These are phyloP conservation scores for Cacatua alba DNA, from an alignment of 2,113 vertebrate genomes.

Conservation along the genomic window DNA sequence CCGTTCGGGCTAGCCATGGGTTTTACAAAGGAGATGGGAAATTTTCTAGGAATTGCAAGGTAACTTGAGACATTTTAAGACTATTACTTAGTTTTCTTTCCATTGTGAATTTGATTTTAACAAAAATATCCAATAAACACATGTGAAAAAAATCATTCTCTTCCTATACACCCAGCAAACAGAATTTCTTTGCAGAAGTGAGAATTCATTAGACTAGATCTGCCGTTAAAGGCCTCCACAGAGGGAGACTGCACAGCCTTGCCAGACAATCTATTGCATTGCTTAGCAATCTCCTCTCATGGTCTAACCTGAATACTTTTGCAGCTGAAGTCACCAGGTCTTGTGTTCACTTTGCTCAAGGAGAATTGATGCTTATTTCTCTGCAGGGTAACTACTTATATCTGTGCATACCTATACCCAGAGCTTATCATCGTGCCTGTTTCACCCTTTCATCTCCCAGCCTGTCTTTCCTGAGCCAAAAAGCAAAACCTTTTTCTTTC, in stretches of 20 bases:
- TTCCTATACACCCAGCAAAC: background rate
- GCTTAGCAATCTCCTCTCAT: background rate
- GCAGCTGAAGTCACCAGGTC: background rate
- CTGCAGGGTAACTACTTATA: background rate
- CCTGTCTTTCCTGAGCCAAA: background rate
- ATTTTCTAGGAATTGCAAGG: background rate
- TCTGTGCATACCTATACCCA: background rate
- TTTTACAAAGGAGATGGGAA: background rate
- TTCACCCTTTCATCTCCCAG: background rate
- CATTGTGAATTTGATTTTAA: background rate
- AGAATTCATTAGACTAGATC: background rate
- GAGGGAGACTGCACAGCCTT: background rate
- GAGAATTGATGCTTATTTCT: background rate
- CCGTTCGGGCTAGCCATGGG: background rate
- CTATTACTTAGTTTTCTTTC: background rate
- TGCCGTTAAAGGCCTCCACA: background rate
- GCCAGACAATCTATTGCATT: background rate
- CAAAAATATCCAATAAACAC: background rate
- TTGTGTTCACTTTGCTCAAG: background rate
- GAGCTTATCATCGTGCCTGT: accelerated
- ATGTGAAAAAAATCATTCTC: background rate
- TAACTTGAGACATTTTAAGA: background rate
- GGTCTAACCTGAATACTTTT: background rate
- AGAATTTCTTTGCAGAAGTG: background rate
- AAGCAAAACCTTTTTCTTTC: background rate